phyloP scores from a whole-genome alignment of 2,888 invertebrate genomes.

The Erebia palarica region DNA sequence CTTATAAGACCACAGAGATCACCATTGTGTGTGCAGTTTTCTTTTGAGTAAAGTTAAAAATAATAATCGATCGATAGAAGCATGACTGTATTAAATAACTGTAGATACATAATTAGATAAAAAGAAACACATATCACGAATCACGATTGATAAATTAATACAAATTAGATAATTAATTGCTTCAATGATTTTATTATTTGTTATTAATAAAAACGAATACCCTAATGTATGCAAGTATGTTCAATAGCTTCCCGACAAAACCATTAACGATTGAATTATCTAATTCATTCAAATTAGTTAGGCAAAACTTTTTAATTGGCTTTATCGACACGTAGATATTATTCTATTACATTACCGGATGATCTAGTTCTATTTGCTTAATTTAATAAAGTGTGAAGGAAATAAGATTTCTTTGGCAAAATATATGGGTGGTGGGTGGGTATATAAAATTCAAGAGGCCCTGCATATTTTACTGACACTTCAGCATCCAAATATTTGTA shows the following conservation, averaged over 20 bases:
- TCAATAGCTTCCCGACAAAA: conserved; percentile 19
- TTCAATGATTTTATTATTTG: neutral
- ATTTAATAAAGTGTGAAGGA: neutral
- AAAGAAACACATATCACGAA: neutral
- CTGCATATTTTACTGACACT: too few species aligned
- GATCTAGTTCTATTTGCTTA: conserved; percentile 7
- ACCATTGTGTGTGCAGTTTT: too few species aligned
- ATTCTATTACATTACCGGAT: conserved; percentile 8
- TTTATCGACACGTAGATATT: neutral
- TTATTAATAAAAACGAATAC: neutral
- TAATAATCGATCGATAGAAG: too few species aligned
- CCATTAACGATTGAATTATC: conserved; percentile 15
- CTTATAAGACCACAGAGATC: too few species aligned
- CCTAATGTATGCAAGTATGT: conserved; percentile 12
- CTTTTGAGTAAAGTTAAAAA: too few species aligned
- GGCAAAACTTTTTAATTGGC: neutral
- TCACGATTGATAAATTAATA: neutral
- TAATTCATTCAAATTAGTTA: conserved; percentile 12
- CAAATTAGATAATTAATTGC: conserved; percentile 1
- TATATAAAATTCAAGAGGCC: too few species aligned
- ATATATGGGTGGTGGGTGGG: too few species aligned
- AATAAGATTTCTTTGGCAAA: too few species aligned
- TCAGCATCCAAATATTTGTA: too few species aligned
- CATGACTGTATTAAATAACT: neutral
- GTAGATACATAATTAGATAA: neutral